These are phyloP conservation scores for Scelioninae gen. 1 DNA, from an alignment of 2,888 invertebrate species.

Conservation along the genomic window DNA sequence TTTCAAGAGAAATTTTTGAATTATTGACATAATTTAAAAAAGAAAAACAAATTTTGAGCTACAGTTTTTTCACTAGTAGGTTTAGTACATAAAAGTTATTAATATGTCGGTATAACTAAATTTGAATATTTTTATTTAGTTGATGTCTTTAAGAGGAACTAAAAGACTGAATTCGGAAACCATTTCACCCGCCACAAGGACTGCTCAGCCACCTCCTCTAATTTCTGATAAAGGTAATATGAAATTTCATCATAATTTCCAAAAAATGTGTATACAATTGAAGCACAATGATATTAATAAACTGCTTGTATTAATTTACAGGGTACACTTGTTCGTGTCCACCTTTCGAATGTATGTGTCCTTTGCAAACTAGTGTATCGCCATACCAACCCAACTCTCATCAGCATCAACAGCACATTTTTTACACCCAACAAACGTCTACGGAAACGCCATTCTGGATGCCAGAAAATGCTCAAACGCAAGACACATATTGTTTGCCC, in stretches of 20 bases:
- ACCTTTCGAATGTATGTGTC: constrained; percentile 90
- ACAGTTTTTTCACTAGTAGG: no score
- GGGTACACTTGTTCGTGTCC: constrained; percentile 89
- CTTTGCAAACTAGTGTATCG: constrained; percentile 82
- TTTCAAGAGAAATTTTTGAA: no score
- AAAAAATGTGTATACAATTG: no score
- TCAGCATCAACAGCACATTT: constrained; percentile 73
- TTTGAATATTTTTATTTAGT: constrained; percentile 78
- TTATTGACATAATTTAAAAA: no score
- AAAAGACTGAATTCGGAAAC: constrained; percentile 85
- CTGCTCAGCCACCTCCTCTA: constrained; percentile 86
- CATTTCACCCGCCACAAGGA: constrained; percentile 78
- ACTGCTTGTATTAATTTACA: constrained; percentile 83
- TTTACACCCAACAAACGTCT: constrained; percentile 72
- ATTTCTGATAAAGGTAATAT: constrained; percentile 88
- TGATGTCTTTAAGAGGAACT: constrained; percentile 86
- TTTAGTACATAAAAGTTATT: no score
- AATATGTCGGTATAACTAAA: no score
- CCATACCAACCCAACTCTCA: constrained; percentile 70
- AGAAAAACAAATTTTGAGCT: no score
- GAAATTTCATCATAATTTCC: no score
- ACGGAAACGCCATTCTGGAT: constrained; percentile 80
- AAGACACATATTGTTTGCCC: constrained; percentile 82
- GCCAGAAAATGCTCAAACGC: constrained; percentile 82
- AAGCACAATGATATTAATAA: no score